Evolutionary conservation across 1,140 invertebrate genomes (phyloP), one percentile per base, ranked within the genome.

Genomic region (Drosophila pruinosa): DNA sequence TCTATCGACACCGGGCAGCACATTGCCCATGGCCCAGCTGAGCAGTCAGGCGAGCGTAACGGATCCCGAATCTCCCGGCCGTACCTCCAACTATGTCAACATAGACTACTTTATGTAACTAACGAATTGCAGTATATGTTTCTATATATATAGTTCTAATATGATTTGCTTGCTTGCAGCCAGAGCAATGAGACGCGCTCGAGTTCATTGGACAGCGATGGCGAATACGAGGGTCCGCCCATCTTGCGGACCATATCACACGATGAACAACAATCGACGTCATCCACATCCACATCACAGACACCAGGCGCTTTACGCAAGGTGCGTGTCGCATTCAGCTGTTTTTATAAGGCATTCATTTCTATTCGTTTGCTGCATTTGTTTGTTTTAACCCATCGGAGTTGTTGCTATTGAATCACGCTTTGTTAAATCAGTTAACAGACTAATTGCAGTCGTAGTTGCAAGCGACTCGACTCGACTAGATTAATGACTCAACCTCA

Each of bases 91-190:
- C 92, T 97, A 97, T 92, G 96, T 97, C 89, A 97, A 97, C 91
- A 97, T 97, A 92, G 96, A 97, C 90, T 97, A 97, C 91, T 97
- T 97, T 81, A 94, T 97, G 95, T 96, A 91, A 94, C 94, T 94
- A n/a, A n/a, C n/a, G 7, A 15, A 47, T 12, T 1, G 7, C n/a
- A n/a, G n/a, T n/a, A n/a, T n/a, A n/a, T n/a, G 2, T n/a, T 21
- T 6, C 10, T 6, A 5, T 10, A n/a, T n/a, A n/a, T n/a, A 10
- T 2, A 19, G 3, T 36, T 8, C 47, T 50, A 50, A 50, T 17
- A n/a, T 52, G 2, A n/a, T 34, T n/a, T 19, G 6, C 2, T 63
- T 2, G 17, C 4, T 45, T 12, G 4, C 61, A 92, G 91, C 43
- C 89, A 92, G 56, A 90, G 90, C 63, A 91, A 91, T 38, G 92